Conservation (phyloP, 2,888 invertebrate genomes). For the Aspidapion aeneum region DNA sequence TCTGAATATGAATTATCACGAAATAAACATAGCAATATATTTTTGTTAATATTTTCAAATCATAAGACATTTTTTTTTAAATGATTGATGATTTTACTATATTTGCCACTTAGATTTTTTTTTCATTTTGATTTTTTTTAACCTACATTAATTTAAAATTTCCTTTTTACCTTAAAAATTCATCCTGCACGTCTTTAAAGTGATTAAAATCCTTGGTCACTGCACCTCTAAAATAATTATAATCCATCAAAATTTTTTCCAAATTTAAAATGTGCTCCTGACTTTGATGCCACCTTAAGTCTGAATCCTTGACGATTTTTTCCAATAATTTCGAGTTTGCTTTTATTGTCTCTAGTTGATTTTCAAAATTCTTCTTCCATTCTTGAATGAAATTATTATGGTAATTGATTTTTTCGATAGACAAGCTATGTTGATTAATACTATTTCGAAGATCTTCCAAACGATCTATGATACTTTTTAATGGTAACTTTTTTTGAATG, state of each 20-base stretch:
- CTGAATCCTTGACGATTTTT: constrained; percentile 28
- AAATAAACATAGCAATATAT: no score
- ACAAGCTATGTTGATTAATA: constrained; percentile 10
- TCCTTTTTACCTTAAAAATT: background rate
- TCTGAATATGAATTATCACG: no score
- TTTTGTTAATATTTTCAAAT: no score
- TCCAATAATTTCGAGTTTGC: background rate
- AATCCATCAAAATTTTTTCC: constrained; percentile 35
- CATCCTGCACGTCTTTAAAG: constrained; percentile 11
- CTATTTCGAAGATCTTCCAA: constrained; percentile 12
- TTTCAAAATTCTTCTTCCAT: constrained; percentile 22
- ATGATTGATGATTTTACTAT: no score
- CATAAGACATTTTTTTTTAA: no score
- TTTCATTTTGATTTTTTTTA: no score
- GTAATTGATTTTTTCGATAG: constrained; percentile 19
- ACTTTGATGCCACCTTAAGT: constrained; percentile 27
- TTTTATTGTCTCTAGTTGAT: constrained; percentile 46
- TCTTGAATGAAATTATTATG: constrained; percentile 13
- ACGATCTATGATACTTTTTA: background rate
- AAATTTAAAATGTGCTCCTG: constrained; percentile 33
- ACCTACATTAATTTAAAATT: no score
- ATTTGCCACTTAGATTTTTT: no score
- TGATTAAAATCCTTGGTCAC: constrained; percentile 38
- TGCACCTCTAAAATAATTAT: constrained; percentile 34
- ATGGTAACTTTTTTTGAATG: background rate